phyloP scores from a whole-genome alignment of 1,140 invertebrate species.

The Oedothorax gibbosus region DNA sequence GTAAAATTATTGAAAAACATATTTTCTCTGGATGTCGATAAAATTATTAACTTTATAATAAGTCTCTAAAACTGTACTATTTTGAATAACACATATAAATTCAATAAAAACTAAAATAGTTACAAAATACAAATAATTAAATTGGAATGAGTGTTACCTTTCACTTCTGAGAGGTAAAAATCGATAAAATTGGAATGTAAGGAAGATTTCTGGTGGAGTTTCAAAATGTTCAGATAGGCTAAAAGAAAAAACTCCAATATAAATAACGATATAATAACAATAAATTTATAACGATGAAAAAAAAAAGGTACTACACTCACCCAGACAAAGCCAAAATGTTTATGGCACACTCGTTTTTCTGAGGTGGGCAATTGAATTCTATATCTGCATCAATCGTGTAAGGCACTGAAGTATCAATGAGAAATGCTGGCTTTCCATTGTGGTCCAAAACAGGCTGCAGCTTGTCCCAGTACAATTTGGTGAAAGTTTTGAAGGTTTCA shows the following conservation, averaged over 20 bases:
- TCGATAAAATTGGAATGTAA: constrained; percentile 71
- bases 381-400: constrained; percentile 31
- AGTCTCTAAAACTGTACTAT: no score
- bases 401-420: constrained; percentile 25
- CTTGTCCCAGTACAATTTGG: constrained; percentile 45
- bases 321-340: constrained; percentile 43
- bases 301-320: constrained; percentile 21
- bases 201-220: constrained; percentile 65
- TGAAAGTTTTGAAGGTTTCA: constrained; percentile 17
- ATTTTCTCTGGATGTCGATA: not conserved
- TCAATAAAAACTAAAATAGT: not conserved
- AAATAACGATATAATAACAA: no score
- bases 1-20: not conserved
- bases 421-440: constrained; percentile 28
- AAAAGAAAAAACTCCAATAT: constrained; percentile 1
- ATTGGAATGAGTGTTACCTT: constrained; percentile 64
- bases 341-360: constrained; percentile 39
- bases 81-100: no score
- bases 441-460: constrained; percentile 39
- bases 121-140: not conserved
- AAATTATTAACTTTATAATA: no score
- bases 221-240: constrained; percentile 22
- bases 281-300: no score
- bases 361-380: constrained; percentile 26
- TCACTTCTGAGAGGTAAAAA: constrained; percentile 69